Evolutionary conservation across 2,797 vertebrate genomes (phyloP).

Genomic region (Lepilemur ruficaudatus): DNA sequence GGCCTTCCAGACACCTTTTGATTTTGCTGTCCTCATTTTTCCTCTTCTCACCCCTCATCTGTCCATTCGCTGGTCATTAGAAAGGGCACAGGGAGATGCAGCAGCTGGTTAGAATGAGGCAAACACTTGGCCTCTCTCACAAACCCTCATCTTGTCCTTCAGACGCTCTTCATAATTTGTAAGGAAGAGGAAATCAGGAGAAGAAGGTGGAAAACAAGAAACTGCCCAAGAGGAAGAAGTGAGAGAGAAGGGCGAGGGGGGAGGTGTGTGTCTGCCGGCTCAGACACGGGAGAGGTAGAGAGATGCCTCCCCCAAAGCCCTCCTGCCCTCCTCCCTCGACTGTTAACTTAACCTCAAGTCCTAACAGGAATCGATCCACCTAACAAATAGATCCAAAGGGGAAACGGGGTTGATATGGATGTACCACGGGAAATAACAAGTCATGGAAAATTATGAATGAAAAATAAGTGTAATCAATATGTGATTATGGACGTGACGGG

Average conservation of each 20-base stretch:
- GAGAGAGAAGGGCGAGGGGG: too few species aligned
- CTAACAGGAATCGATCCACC: slow-evolving; percentile 36
- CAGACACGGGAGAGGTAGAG: neutral
- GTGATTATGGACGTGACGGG: neutral
- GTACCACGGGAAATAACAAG: slow-evolving; percentile 21
- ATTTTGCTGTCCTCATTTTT: neutral
- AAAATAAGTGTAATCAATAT: slow-evolving; percentile 27
- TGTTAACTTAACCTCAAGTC: slow-evolving; percentile 22
- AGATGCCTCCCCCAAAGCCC: neutral
- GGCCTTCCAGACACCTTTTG: neutral
- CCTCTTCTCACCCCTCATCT: neutral
- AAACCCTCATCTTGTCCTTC: neutral
- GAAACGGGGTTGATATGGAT: neutral
- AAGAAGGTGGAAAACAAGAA: neutral
- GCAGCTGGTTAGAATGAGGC: neutral
- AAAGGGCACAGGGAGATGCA: rapidly evolving
- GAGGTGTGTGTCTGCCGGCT: neutral
- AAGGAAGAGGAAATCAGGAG: neutral
- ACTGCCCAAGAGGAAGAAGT: neutral
- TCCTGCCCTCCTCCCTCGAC: neutral
- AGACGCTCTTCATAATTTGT: neutral
- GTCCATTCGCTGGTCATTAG: neutral
- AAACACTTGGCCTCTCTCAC: neutral
- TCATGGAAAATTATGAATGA: slow-evolving; percentile 61
- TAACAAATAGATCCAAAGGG: slow-evolving; percentile 43